phyloP scores from a whole-genome alignment of 2,888 invertebrate species.

The Heliconius hortense region DNA sequence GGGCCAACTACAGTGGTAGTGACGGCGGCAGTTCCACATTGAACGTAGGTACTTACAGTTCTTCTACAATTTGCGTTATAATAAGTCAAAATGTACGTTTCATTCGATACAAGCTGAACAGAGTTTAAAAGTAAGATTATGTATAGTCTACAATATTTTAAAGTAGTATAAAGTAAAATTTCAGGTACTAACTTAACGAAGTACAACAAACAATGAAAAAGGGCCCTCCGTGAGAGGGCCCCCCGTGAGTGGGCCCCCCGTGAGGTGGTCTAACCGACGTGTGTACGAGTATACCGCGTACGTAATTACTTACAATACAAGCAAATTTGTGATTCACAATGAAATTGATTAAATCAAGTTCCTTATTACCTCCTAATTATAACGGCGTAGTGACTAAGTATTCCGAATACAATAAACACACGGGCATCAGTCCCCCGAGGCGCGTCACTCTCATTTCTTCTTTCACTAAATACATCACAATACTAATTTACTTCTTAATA shows the following conservation, averaged over 20 bases:
- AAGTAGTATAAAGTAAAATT: not conserved
- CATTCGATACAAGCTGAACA: not conserved
- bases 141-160: not conserved
- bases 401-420: constrained; percentile 6
- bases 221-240: not conserved
- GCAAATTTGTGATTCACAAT: constrained; percentile 11
- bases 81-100: not conserved
- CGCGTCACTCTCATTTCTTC: not conserved
- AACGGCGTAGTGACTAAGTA: not conserved
- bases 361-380: constrained; percentile 1
- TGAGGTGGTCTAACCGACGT: too few species aligned
- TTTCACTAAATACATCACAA: constrained; percentile 4
- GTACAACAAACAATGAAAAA: not conserved
- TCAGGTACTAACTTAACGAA: not conserved
- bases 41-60: not conserved
- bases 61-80: not conserved
- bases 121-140: not conserved
- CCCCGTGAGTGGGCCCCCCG: too few species aligned
- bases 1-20: too few species aligned
- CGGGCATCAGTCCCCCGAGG: not conserved
- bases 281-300: not conserved
- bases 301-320: not conserved
- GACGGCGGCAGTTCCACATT: too few species aligned
- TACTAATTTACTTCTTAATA: constrained; percentile 9
- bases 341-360: constrained; percentile 24